Evolutionary conservation across 2,797 vertebrate species (phyloP).

Genomic region (Muscicapa striata): DNA sequence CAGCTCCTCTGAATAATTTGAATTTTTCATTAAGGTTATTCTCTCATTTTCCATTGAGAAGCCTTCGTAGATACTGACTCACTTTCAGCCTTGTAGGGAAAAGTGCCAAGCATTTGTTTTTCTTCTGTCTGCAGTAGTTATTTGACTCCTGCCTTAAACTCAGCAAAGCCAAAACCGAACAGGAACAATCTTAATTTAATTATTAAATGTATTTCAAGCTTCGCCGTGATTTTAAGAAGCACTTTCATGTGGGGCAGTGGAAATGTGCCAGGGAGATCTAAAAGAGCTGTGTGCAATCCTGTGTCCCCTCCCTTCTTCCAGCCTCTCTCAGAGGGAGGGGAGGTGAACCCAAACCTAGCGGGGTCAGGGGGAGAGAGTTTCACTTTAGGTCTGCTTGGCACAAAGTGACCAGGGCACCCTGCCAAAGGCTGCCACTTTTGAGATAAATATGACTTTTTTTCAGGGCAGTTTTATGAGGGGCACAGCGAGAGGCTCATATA

Average conservation of each 20-base stretch:
- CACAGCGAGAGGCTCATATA: not conserved
- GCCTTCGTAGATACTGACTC: conserved; percentile 54
- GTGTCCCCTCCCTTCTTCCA: not conserved
- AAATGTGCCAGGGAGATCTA: conserved; percentile 4
- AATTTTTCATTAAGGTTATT: conserved; percentile 66
- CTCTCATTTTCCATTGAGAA: conserved; percentile 63
- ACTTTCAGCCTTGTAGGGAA: conserved; percentile 31
- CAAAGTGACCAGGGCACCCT: not conserved
- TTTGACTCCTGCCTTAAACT: conserved; percentile 48
- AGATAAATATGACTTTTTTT: conserved; percentile 53
- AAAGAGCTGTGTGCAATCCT: not conserved
- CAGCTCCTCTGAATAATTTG: conserved; percentile 59
- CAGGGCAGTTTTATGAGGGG: conserved; percentile 13
- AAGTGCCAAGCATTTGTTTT: conserved; percentile 57
- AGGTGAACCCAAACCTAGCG: not conserved
- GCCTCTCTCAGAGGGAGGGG: not conserved
- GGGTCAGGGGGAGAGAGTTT: not conserved
- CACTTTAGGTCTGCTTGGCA: not conserved
- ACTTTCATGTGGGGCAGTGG: conserved; percentile 34
- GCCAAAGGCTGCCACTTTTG: conserved; percentile 37
- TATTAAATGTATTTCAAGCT: conserved; percentile 49
- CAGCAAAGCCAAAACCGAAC: conserved; percentile 47
- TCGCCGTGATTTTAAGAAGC: conserved; percentile 10
- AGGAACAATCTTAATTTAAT: conserved; percentile 51
- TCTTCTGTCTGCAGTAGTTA: conserved; percentile 57